Percentiles rank a stretch among this genome's conserved stretches.
Evolutionary conservation across 2,888 invertebrate species (phyloP).

Genomic region (Drosophila maculinotata): DNA sequence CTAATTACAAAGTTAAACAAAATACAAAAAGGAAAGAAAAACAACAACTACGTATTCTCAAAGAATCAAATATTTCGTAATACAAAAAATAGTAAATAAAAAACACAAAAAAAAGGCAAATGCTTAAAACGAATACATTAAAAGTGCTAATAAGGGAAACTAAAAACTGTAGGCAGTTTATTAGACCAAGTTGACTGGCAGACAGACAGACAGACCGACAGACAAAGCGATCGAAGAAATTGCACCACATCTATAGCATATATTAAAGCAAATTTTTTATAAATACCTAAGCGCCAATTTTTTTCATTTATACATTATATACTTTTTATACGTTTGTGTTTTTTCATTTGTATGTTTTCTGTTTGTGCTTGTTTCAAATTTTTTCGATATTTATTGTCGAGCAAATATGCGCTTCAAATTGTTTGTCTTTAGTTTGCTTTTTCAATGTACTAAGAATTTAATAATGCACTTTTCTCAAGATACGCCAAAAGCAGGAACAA

Average conservation of each 20-base stretch:
- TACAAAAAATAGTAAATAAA: conserved; percentile 23
- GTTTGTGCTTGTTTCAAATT: conserved; percentile 56
- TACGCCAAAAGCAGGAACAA: conserved; percentile 21
- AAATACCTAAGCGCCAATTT: conserved; percentile 53
- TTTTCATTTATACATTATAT: conserved; percentile 20
- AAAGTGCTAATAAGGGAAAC: conserved; percentile 59
- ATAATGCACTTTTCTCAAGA: conserved; percentile 33
- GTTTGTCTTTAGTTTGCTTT: conserved; percentile 39
- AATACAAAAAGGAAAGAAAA: conserved; percentile 21
- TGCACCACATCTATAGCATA: conserved; percentile 33
- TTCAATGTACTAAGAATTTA: conserved; percentile 48
- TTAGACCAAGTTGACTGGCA: conserved; percentile 35
- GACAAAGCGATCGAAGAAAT: conserved; percentile 12
- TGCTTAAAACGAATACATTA: conserved; percentile 31
- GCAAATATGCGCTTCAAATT: conserved; percentile 36
- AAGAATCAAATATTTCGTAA: conserved; percentile 36
- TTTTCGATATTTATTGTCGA: conserved; percentile 53
- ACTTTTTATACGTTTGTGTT: conserved; percentile 46
- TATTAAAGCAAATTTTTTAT: conserved; percentile 31
- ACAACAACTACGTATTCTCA: conserved; percentile 12
- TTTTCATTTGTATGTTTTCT: conserved; percentile 35
- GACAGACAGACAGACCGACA: conserved; percentile 25
- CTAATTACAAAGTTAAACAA: conserved; percentile 25
- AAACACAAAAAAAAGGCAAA: conserved; percentile 18
- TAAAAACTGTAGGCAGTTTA: conserved; percentile 34